Conservation (phyloP, 2,113 vertebrate genomes). For the Vidua chalybeata region DNA sequence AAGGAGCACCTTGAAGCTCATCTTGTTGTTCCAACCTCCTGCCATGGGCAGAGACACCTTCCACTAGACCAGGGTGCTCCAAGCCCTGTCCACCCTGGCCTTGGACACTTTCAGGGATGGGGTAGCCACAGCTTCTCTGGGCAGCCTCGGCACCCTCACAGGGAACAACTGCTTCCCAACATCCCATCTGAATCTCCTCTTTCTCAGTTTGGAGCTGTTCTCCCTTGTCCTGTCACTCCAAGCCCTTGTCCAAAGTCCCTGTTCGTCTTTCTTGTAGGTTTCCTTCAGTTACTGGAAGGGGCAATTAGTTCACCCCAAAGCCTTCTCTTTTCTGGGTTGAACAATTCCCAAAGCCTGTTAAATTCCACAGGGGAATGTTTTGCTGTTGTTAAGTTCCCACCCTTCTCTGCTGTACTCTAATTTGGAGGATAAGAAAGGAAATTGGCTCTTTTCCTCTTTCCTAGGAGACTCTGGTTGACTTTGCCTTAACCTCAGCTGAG, state of each 20-base stretch:
- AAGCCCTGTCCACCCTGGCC: not conserved
- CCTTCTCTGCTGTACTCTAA: not conserved
- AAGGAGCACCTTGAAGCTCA: not conserved
- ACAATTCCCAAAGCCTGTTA: not conserved
- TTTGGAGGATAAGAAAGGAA: not conserved
- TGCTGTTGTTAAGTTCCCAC: not conserved
- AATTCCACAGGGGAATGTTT: not conserved
- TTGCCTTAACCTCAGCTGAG: slow-evolving; percentile 87
- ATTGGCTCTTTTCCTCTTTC: not conserved
- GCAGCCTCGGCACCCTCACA: not conserved
- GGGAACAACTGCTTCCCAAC: not conserved
- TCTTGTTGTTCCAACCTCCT: not conserved
- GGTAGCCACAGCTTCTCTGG: not conserved
- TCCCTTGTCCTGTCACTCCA: not conserved
- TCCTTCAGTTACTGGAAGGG: not conserved
- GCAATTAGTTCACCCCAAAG: not conserved
- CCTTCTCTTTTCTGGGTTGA: not conserved
- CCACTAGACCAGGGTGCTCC: not conserved
- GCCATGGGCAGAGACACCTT: not conserved
- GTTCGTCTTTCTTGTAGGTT: not conserved
- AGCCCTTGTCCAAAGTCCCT: not conserved
- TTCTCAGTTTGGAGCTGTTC: not conserved
- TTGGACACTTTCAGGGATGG: not conserved
- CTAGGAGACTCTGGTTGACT: slow-evolving; percentile 91
- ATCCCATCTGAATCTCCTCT: not conserved